A percentile compares a stretch with the other conserved stretches of the same genome.
Evolutionary conservation across 1,140 invertebrate species (phyloP).

Genomic region (Bombus pascuorum): DNA sequence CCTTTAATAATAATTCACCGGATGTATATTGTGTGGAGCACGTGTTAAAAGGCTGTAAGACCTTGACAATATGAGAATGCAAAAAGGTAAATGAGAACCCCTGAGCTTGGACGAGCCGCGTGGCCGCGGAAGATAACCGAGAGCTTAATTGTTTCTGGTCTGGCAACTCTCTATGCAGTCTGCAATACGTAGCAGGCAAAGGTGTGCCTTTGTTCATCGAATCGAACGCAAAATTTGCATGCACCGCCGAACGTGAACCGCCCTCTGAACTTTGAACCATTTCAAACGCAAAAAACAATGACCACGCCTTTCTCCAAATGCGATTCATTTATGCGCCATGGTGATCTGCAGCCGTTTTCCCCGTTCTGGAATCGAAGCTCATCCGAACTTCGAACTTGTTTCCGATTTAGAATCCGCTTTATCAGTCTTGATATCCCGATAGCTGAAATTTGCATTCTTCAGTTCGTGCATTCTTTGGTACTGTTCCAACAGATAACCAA

Average conservation of each 20-base stretch:
- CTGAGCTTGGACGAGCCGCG: constrained; percentile 61
- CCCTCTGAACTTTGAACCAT: constrained; percentile 54
- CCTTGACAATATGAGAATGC: background rate
- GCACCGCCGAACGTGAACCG: constrained; percentile 55
- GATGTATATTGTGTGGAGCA: background rate
- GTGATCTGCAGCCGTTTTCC: constrained; percentile 1
- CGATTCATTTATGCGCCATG: constrained; percentile 33
- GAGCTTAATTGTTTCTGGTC: constrained; percentile 80
- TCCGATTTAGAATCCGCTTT: constrained; percentile 26
- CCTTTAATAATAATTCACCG: background rate
- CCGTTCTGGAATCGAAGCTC: background rate
- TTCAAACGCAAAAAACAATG: constrained; percentile 45
- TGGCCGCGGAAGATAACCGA: constrained; percentile 75
- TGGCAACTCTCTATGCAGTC: constrained; percentile 76
- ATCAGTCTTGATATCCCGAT: constrained; percentile 18
- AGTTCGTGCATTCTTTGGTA: background rate
- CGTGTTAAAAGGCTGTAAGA: constrained; percentile 1
- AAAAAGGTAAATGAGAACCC: constrained; percentile 57
- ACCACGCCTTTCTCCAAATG: constrained; percentile 50
- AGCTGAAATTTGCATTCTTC: background rate
- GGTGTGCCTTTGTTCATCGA: constrained; percentile 66
- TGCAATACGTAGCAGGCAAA: constrained; percentile 62
- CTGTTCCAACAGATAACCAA: background rate
- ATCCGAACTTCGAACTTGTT: background rate
- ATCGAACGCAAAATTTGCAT: constrained; percentile 67